Evolutionary conservation across 1,140 invertebrate genomes (phyloP), one percentile per base, ranked within the genome.

Genomic region (Saccostrea cuccullata): DNA sequence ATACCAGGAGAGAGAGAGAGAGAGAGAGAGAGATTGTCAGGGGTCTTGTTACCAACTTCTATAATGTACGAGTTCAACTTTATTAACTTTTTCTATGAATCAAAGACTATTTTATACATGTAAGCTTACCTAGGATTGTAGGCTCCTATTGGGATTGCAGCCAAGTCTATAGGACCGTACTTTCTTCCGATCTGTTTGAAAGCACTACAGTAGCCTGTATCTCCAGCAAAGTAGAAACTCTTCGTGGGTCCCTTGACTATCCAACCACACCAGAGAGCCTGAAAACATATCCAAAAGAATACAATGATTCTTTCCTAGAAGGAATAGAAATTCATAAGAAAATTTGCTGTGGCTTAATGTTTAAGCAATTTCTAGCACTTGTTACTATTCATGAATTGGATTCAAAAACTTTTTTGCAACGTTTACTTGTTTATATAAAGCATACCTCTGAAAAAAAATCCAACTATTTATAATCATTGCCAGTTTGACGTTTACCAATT

Each of bases 141-240:
- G 30, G 95, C 95, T 9, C 96, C 96, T 77, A 96, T 96, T 17
- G 96, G 95, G 87, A 96, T 96, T 30, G 95, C 95, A 23, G 95
- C 93, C 26, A 95, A 89, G 87, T 95, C 92, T 92, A 96, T 95
- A 9, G 95, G 95, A 20, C 95, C 95, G 91, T 95, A 95, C 58
- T 94, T 92, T 60, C 91, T 70, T 1, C 95, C 96, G 89, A 96
- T 96, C 89, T 94, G 91, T 90, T 94, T 93, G 85, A 96, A 96
- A 15, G 85, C 95, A 56, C 91, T 91, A 92, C 95, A 95, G 91
- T 96, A 96, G 9, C 95, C 95, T 15, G 95, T 96, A 91, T 96
- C 95, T 36, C 95, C 95, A 88, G 95, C 93, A 91, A 96, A 96
- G 88, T 94, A 95, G 86, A 96, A 95, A 47, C n/a, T n/a, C n/a